Percentiles rank a stretch among this genome's conserved stretches.
phyloP scores from a whole-genome alignment of 2,888 invertebrate genomes.

The Synergus japonicus region DNA sequence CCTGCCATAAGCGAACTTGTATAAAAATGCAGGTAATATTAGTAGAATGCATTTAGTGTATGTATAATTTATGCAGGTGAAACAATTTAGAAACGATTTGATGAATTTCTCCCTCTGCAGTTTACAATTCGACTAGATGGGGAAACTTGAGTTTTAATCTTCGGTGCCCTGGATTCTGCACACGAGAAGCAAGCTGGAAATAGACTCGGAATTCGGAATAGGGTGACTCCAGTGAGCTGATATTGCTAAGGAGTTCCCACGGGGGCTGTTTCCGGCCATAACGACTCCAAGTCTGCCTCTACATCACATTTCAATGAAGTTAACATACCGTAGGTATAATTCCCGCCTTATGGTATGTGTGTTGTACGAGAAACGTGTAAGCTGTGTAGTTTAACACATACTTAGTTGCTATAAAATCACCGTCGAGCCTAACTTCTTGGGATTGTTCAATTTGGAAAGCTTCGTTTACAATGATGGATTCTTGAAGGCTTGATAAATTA shows the following conservation, averaged over 20 bases:
- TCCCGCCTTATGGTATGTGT: constrained; percentile 22
- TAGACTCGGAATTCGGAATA: constrained; percentile 60
- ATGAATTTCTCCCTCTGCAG: constrained; percentile 25
- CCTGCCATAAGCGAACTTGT: too few species aligned
- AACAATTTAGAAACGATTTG: neutral
- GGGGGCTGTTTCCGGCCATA: constrained; percentile 58
- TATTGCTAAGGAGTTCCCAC: constrained; percentile 65
- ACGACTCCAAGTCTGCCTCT: constrained; percentile 43
- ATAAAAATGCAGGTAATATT: too few species aligned
- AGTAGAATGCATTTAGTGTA: too few species aligned
- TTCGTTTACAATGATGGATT: too few species aligned
- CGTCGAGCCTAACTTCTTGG: neutral
- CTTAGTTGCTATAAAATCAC: constrained; percentile 1
- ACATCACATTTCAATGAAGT: constrained; percentile 57
- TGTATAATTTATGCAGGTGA: neutral
- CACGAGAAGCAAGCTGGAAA: constrained; percentile 53
- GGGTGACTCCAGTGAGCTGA: constrained; percentile 58
- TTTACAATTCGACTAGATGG: constrained; percentile 9
- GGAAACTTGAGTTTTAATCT: constrained; percentile 54
- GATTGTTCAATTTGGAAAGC: too few species aligned
- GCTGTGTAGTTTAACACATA: neutral
- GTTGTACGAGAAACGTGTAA: neutral
- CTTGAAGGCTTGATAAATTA: too few species aligned
- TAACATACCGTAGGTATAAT: constrained; percentile 52
- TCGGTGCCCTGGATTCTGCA: constrained; percentile 52